Percentiles rank a stretch among this genome's conserved stretches.
Evolutionary conservation across 37 sponge, comb jelly and placozoan species (phyloP).

Genomic region (Cliona cf. orientalis): DNA sequence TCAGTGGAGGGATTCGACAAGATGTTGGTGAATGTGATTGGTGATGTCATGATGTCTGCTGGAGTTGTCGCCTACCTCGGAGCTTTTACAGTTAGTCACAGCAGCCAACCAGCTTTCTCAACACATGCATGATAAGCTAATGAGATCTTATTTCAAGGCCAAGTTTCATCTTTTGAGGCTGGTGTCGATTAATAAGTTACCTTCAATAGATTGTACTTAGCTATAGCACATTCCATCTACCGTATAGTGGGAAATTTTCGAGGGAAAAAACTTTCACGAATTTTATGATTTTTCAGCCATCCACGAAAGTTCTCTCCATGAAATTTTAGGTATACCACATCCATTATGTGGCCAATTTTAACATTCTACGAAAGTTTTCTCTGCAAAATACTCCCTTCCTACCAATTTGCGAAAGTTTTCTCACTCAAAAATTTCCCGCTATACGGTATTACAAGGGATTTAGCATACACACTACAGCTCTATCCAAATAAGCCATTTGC

Average conservation of each 20-base stretch:
- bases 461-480: too few relatives aligned
- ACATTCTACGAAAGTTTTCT: too few relatives aligned
- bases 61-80: slow-evolving; percentile 93
- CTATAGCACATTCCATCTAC: background rate
- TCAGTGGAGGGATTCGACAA: slow-evolving; percentile 43
- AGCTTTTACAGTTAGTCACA: slow-evolving; percentile 88
- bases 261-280: too few relatives aligned
- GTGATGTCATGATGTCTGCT: slow-evolving; percentile 92
- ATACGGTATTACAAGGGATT: too few relatives aligned
- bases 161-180: background rate
- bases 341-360: too few relatives aligned
- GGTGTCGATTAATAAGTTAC: background rate
- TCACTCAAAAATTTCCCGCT: too few relatives aligned
- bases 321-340: too few relatives aligned
- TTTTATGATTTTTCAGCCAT: too few relatives aligned
- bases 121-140: slow-evolving; percentile 3
- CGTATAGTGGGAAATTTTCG: too few relatives aligned
- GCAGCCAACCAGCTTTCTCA: background rate
- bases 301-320: too few relatives aligned
- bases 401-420: too few relatives aligned
- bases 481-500: background rate
- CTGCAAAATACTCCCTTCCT: too few relatives aligned
- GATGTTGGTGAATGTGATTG: slow-evolving; percentile 83
- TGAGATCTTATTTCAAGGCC: background rate
- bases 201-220: background rate